Evolutionary conservation across 2,888 invertebrate genomes (phyloP), one percentile per base, ranked within the genome.

Genomic region (Erebia palarica): DNA sequence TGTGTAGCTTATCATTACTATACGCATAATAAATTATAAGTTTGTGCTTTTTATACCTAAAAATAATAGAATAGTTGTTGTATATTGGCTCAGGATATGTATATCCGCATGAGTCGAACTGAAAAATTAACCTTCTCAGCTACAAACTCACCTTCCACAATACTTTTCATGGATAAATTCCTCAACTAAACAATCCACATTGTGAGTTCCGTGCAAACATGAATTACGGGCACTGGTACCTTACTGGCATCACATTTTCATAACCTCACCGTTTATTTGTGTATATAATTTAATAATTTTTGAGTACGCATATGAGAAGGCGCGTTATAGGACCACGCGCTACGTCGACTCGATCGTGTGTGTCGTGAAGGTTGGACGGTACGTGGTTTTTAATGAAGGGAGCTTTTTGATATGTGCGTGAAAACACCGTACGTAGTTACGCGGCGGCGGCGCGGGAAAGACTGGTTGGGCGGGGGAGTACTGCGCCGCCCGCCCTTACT

Each of bases 401-500:
- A 80, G 81, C 78, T 76, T 76, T 78, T 75, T 81, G 79, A 80
- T 82, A 79, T 80, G 80, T 80, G 78, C 75, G 78, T 78, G 74
- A 71, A 65, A 75, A 74, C 73, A 76, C 75, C 78, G 75, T 73
- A 78, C 77, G 83, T 86, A 88, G 91, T 86, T 83, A 78, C 83
- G 82, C 84, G 82, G 75, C 82, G 85, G 80, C 79, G 81, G 82
- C 91, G 84, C 90, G 87, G 82, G 81, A 79, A 81, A 80, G 83
- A 91, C 92, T 91, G 88, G 80, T 82, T 78, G 83, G 90, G 88
- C 86, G 90, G 89, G 90, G 81, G 79, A 64, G 70, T 63, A 88
- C 86, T 87, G 89, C 88, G 89, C 88, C 82, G 81, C 81, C 84
- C 82, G 79, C 82, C 80, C 82, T 77, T 75, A 80, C 79, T 75